phyloP scores from a whole-genome alignment of 2,113 vertebrate genomes.

The Strix aluco region DNA sequence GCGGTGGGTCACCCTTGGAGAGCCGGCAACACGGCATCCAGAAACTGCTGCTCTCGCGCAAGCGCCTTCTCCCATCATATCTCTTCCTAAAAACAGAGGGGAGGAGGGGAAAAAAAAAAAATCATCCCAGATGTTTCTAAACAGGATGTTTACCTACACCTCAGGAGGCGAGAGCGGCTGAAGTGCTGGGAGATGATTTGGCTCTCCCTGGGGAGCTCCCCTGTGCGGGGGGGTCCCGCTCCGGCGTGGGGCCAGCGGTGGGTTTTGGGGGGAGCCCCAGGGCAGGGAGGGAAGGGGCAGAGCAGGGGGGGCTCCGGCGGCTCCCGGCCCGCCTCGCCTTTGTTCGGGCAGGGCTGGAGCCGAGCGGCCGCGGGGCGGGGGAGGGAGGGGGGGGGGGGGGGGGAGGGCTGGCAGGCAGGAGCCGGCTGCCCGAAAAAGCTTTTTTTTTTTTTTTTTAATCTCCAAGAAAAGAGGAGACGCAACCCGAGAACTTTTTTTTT shows the following conservation, averaged over 20 bases:
- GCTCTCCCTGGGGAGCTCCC: not conserved
- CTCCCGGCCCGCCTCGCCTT: not conserved
- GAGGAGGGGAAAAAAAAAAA: not conserved
- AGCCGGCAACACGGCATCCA: not conserved
- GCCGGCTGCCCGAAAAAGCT: not conserved
- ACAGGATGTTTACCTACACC: not conserved
- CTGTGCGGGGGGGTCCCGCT: not conserved
- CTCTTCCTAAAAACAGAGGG: not conserved
- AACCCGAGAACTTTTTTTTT: not conserved
- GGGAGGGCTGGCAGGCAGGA: not conserved
- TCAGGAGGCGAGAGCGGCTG: not conserved
- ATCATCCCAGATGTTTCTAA: not conserved
- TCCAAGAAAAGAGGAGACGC: not conserved
- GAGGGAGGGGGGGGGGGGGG: not conserved
- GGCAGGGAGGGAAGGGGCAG: not conserved
- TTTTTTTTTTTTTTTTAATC: not conserved
- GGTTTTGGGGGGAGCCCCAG: not conserved
- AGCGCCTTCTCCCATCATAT: fast-evolving
- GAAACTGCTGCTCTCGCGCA: not conserved
- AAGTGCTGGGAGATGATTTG: fast-evolving
- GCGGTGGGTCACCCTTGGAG: not conserved
- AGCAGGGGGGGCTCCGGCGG: not conserved
- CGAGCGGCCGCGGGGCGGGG: not conserved
- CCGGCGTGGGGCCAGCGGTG: not conserved
- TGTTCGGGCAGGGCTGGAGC: not conserved